Evolutionary conservation across 2,113 vertebrate species (phyloP).

Genomic region (Ailuropoda melanoleuca): DNA sequence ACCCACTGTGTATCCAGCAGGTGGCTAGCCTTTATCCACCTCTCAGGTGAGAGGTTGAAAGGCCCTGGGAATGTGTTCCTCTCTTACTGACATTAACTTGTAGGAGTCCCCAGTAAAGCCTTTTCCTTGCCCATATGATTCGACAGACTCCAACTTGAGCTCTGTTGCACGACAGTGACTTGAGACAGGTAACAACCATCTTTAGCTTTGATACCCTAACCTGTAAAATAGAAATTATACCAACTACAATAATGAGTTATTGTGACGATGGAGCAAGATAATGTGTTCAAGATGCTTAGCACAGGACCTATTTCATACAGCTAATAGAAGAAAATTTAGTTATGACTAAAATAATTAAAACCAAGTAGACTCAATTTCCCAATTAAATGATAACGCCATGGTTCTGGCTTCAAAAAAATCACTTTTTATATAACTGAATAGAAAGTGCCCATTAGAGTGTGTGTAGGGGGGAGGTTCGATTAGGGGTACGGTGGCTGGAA

Average conservation of each 20-base stretch:
- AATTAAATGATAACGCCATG: neutral
- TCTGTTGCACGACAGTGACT: neutral
- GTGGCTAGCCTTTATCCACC: neutral
- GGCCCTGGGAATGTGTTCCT: neutral
- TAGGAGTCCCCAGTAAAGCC: neutral
- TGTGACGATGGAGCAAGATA: neutral
- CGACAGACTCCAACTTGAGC: neutral
- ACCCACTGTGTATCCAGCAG: neutral
- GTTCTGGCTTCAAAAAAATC: neutral
- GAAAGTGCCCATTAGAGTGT: neutral
- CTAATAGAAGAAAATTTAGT: slow-evolving; percentile 1
- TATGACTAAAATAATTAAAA: slow-evolving; percentile 29
- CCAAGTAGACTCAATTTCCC: neutral
- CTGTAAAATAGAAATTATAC: neutral
- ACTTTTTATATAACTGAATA: neutral
- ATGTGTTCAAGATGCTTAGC: neutral
- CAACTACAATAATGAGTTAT: neutral
- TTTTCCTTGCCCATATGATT: neutral
- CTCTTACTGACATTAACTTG: neutral
- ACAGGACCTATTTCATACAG: neutral
- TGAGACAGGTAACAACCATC: neutral
- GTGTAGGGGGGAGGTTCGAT: neutral
- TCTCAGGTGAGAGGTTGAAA: neutral
- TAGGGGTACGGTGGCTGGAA: neutral
- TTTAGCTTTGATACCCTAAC: neutral